A percentile compares a stretch with the other conserved stretches of the same genome.
phyloP scores from a whole-genome alignment of 2,113 vertebrate genomes.

The human region GRCh38 chr5:123999001-123999500 shows the following conservation, averaged over 20 bases:
- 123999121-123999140: neutral
- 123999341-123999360: neutral
- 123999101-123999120: neutral
- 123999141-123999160: neutral
- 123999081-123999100: neutral
- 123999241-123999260: neutral
- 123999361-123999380: neutral
- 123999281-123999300: neutral
- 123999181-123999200: neutral
- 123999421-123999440: neutral
- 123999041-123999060: neutral
- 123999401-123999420: neutral
- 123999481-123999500: neutral
- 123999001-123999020: neutral
- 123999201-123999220: neutral
- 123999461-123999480: neutral
- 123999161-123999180: neutral
- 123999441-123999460: neutral
- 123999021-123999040: neutral
- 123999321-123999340: neutral
- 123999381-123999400: neutral
- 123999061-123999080: neutral
- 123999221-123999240: neutral
- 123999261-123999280: neutral
- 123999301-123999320: neutral